Percentiles rank a stretch among this genome's conserved stretches.
These are phyloP conservation scores for Protodeltote pygarga DNA, from an alignment of 2,888 invertebrate genomes.

Conservation along the genomic window DNA sequence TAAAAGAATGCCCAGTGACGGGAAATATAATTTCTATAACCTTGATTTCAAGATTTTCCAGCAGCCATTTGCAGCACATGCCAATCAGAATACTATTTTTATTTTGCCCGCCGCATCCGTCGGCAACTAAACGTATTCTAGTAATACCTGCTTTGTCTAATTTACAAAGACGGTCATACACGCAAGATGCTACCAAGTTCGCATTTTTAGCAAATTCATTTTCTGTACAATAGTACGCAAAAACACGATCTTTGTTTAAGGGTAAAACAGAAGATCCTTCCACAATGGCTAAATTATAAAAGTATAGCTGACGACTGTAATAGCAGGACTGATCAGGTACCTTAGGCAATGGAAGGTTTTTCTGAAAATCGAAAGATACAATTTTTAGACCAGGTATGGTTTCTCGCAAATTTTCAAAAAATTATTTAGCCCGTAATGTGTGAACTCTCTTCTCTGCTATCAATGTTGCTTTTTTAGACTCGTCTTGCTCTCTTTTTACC, in stretches of 20 bases:
- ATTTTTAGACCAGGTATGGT: not conserved
- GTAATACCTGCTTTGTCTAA: conserved; percentile 23
- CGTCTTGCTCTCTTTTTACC: not conserved
- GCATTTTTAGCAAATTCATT: too few relatives aligned
- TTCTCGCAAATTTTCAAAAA: conserved; percentile 7
- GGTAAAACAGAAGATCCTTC: conserved; percentile 7
- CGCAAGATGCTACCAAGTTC: conserved; percentile 1
- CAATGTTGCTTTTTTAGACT: too few relatives aligned
- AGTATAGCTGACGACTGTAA: conserved; percentile 34
- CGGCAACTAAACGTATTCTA: conserved; percentile 34
- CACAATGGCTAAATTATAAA: conserved; percentile 41
- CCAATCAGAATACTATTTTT: conserved; percentile 43
- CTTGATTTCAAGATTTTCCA: conserved; percentile 25
- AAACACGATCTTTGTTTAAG: conserved; percentile 43
- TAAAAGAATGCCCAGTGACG: conserved; percentile 38
- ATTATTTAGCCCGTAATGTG: conserved; percentile 9
- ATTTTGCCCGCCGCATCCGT: conserved; percentile 48
- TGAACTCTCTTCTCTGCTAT: conserved; percentile 15
- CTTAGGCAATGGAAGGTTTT: conserved; percentile 52
- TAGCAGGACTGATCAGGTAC: conserved; percentile 44
- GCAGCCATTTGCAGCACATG: conserved; percentile 37
- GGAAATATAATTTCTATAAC: conserved; percentile 39
- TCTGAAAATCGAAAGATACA: conserved; percentile 60
- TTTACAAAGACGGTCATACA: not conserved
- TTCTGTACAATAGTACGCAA: too few relatives aligned